Evolutionary conservation across 2,888 invertebrate genomes (phyloP), one percentile per base, ranked within the genome.

Genomic region (Thymelicus lineola): DNA sequence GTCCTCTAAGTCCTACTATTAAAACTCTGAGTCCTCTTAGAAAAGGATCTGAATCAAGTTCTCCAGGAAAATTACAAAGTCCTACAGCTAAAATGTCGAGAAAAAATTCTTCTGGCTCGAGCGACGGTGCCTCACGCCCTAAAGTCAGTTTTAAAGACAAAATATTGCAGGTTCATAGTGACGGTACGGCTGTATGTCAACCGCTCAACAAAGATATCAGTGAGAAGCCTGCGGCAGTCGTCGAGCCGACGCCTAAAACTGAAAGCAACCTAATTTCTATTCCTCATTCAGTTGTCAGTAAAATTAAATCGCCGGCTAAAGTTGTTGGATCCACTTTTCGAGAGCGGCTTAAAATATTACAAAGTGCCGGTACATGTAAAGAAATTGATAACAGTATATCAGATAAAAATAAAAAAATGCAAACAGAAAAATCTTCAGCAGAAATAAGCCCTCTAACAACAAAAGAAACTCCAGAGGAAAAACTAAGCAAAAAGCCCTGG

Each of bases 401-500:
- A 58, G 91, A 92, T 74, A 88, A 89, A 80, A 79, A 38, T 76
- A 92, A 90, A 79, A 75, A 79, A 45, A 72, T 78, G 5, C 53
- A 77, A 36, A 35, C 77, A 74, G 90, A 92, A 74, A 91, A 89
- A 81, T 66, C 79, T 70, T 75, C 88, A 36, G 75, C 82, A 72
- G 89, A 90, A 89, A 86, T 88, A 76, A 80, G 77, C 67, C 84
- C 87, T 64, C 72, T 89, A 63, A 86, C 83, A 76, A 72, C 80
- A 42, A 77, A 80, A 38, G 91, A 89, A 77, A 76, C 38, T 38
- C 87, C 86, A 78, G 90, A 90, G 61, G 90, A 91, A 59, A 76
- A 84, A 12, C 94, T 87, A 77, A 86, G 79, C 60, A 96, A 95
- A 80, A 96, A 95, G 77, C 96, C 96, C 1, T 97, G 97, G 97